Evolutionary conservation across 2,113 vertebrate genomes (phyloP).

Genomic region (Zosterops pallidus): DNA sequence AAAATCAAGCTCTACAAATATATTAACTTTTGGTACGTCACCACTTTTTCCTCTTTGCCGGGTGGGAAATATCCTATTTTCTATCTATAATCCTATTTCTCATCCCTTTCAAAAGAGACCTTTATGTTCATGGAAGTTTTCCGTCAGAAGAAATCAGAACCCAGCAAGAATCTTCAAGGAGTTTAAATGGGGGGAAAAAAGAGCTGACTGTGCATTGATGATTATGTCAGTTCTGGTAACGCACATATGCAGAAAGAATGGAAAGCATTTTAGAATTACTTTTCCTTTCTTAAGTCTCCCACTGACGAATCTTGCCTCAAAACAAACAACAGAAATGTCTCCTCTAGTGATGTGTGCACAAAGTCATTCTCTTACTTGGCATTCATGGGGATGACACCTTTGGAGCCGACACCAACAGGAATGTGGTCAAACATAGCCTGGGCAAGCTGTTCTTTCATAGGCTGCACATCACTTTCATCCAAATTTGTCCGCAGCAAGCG

Average conservation of each 20-base stretch:
- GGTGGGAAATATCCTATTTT: not conserved
- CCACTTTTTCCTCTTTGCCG: not conserved
- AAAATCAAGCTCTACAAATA: not conserved
- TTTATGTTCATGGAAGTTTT: not conserved
- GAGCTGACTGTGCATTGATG: not conserved
- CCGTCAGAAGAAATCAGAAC: not conserved
- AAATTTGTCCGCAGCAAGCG: slow-evolving; percentile 93
- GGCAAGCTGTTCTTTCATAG: slow-evolving; percentile 95
- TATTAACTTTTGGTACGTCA: not conserved
- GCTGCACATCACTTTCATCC: slow-evolving; percentile 94
- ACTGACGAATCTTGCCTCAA: not conserved
- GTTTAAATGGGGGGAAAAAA: not conserved
- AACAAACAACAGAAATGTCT: not conserved
- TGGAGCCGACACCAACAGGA: slow-evolving; percentile 95
- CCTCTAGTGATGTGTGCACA: not conserved
- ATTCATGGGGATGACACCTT: slow-evolving; percentile 97
- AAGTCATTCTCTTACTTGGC: slow-evolving; percentile 85
- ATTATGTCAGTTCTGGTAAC: not conserved
- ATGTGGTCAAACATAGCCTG: slow-evolving; percentile 98
- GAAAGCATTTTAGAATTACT: not conserved
- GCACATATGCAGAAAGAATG: not conserved
- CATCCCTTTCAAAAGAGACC: not conserved
- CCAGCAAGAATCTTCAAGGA: not conserved
- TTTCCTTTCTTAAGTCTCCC: not conserved
- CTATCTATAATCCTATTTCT: not conserved